phyloP scores from a whole-genome alignment of 2,113 vertebrate species.

The Cyprinodon tularosa region DNA sequence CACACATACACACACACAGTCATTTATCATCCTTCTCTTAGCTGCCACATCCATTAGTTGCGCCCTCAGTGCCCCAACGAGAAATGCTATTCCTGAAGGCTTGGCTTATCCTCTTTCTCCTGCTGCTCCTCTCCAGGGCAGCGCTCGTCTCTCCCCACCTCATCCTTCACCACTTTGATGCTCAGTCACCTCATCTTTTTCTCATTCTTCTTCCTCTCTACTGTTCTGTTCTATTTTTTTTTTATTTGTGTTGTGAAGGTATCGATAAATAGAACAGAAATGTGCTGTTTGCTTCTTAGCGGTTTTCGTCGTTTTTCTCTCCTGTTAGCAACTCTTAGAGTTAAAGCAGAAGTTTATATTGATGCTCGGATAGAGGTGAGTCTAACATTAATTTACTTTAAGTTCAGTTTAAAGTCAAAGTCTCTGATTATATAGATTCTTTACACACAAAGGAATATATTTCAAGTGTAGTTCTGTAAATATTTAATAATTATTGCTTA shows the following conservation, averaged over 20 bases:
- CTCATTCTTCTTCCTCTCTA: constrained; percentile 34
- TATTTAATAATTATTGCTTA: background rate
- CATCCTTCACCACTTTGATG: constrained; percentile 48
- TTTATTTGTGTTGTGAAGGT: constrained; percentile 20
- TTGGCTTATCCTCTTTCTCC: constrained; percentile 54
- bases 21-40: constrained; percentile 69
- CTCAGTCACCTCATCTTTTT: constrained; percentile 43
- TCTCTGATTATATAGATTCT: background rate
- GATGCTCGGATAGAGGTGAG: background rate
- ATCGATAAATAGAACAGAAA: constrained; percentile 17
- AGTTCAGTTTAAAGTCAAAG: too few relatives aligned
- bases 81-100: constrained; percentile 65
- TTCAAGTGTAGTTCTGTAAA: background rate
- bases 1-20: constrained; percentile 18
- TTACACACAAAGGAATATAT: background rate
- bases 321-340: constrained; percentile 4
- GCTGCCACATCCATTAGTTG: constrained; percentile 75
- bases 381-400: too few relatives aligned
- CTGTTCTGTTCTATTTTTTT: constrained; percentile 14
- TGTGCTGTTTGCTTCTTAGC: background rate
- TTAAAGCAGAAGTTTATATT: constrained; percentile 1
- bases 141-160: constrained; percentile 25
- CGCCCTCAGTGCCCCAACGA: constrained; percentile 62
- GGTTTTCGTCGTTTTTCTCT: constrained; percentile 7
- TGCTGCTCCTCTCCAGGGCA: constrained; percentile 30